Conservation (phyloP, 2,113 vertebrate species). For the Machaerirhynchus nigripectus region DNA sequence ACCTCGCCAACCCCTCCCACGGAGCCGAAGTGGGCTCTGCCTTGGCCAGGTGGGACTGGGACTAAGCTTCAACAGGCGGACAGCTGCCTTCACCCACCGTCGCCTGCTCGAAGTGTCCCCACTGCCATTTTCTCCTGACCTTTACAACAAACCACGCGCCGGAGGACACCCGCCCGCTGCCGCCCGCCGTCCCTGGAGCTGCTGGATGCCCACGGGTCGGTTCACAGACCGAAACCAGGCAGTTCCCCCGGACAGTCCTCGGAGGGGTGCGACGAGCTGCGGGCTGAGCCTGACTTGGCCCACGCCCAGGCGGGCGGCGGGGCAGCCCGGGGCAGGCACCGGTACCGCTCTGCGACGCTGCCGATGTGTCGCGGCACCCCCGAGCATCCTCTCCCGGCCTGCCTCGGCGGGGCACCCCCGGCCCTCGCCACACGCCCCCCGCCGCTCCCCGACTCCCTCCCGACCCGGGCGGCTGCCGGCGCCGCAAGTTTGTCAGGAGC, state of each 20-base stretch:
- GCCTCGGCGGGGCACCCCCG: neutral
- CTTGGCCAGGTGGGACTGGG: neutral
- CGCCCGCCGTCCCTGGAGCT: neutral
- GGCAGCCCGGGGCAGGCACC: neutral
- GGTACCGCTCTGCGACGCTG: neutral
- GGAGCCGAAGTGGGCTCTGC: neutral
- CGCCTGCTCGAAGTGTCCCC: neutral
- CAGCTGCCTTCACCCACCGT: neutral
- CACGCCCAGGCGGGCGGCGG: neutral
- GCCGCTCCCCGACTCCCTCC: too few species aligned
- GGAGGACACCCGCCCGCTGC: neutral
- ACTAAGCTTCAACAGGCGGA: neutral
- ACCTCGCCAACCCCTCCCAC: neutral
- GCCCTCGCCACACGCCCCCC: neutral
- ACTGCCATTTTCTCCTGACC: constrained; percentile 36
- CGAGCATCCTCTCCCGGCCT: neutral
- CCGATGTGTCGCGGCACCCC: too few species aligned
- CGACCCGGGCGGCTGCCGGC: neutral
- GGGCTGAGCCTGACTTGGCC: neutral
- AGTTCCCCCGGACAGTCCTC: neutral
- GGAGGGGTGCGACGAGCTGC: neutral
- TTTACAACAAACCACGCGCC: neutral
- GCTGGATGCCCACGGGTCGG: neutral
- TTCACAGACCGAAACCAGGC: neutral
- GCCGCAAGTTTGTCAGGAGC: neutral